Evolutionary conservation across 2,888 invertebrate genomes (phyloP).

Genomic region (Pachliopta kotzebuea): DNA sequence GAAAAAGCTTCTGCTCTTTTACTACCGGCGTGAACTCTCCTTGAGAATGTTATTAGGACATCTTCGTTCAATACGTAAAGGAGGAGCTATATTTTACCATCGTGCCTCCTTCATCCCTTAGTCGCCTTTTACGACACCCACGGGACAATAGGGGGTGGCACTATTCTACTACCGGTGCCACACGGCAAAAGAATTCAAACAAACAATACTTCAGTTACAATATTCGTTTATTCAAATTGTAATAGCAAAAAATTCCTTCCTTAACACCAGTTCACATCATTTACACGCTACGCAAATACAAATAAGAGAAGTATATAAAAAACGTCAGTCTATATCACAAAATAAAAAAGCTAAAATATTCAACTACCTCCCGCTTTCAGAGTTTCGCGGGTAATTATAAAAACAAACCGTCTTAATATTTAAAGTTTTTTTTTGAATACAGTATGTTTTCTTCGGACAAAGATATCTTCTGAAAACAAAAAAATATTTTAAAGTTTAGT

Average conservation of each 20-base stretch:
- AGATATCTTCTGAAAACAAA: not conserved
- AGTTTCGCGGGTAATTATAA: constrained; percentile 11
- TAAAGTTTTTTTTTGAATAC: not conserved
- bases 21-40: too few relatives aligned
- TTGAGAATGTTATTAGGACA: too few relatives aligned
- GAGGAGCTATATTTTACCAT: too few relatives aligned
- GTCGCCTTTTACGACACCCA: too few relatives aligned
- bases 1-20: too few relatives aligned
- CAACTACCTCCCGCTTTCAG: not conserved
- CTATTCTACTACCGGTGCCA: too few relatives aligned
- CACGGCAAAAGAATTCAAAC: not conserved
- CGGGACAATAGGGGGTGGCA: too few relatives aligned
- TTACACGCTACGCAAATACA: constrained; percentile 30
- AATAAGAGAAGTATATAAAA: constrained; percentile 36
- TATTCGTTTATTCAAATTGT: constrained; percentile 45
- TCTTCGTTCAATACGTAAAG: too few relatives aligned
- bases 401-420: constrained; percentile 22
- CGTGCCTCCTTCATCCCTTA: too few relatives aligned
- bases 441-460: not conserved
- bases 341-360: constrained; percentile 32
- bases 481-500: too few relatives aligned
- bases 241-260: constrained; percentile 42
- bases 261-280: constrained; percentile 36
- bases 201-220: constrained; percentile 25
- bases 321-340: constrained; percentile 48